Evolutionary conservation across 2,888 invertebrate genomes (phyloP).

Genomic region (Cosmia pyralina): DNA sequence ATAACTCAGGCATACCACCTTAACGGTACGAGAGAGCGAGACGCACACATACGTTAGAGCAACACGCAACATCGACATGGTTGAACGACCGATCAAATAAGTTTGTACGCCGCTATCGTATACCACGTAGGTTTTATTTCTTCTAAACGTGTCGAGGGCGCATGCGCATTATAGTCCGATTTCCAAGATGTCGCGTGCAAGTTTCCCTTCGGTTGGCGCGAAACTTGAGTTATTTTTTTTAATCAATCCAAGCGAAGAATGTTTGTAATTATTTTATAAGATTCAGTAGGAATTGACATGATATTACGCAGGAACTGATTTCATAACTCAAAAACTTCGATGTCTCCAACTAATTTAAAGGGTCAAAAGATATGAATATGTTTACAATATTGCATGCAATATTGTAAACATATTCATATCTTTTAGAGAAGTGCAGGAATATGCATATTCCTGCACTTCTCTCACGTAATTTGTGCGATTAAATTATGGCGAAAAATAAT

Average conservation of each 20-base stretch:
- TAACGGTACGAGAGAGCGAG: slow-evolving; percentile 87
- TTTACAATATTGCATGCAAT: slow-evolving; percentile 24
- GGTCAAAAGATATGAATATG: slow-evolving; percentile 1
- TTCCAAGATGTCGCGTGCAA: slow-evolving; percentile 80
- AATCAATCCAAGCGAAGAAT: background rate
- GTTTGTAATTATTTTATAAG: background rate
- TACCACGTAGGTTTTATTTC: slow-evolving; percentile 87
- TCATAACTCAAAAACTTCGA: slow-evolving; percentile 25
- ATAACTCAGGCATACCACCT: slow-evolving; percentile 89
- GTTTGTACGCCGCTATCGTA: slow-evolving; percentile 87
- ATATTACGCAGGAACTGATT: slow-evolving; percentile 27
- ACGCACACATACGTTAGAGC: slow-evolving; percentile 74
- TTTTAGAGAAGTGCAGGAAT: no score
- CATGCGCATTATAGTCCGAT: slow-evolving; percentile 76
- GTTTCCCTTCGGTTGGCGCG: slow-evolving; percentile 73
- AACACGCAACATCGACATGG: slow-evolving; percentile 82
- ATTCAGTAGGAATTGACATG: slow-evolving; percentile 11
- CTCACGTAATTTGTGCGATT: slow-evolving; percentile 6
- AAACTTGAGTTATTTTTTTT: slow-evolving; percentile 60
- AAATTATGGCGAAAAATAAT: background rate
- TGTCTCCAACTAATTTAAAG: slow-evolving; percentile 21
- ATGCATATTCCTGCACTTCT: slow-evolving; percentile 3
- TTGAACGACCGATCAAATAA: slow-evolving; percentile 91
- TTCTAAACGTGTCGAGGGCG: slow-evolving; percentile 84
- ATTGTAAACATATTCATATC: no score